phyloP scores from a whole-genome alignment of 2,113 vertebrate genomes.

The Antidorcas marsupialis region DNA sequence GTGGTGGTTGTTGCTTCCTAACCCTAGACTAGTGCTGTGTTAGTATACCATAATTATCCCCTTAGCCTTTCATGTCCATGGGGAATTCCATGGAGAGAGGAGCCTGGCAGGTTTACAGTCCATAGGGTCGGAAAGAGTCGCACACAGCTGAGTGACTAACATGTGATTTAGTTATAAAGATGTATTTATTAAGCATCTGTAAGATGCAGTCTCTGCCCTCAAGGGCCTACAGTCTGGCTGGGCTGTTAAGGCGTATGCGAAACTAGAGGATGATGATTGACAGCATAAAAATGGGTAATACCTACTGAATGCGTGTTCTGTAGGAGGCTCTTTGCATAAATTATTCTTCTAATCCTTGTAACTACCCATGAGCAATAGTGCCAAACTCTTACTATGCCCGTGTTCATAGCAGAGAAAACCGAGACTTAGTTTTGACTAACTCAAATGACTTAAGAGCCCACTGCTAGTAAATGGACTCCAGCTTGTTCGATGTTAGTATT shows the following conservation, averaged over 20 bases:
- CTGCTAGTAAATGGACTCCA: background rate
- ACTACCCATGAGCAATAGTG: background rate
- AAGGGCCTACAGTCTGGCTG: background rate
- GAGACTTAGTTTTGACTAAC: background rate
- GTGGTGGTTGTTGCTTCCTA: background rate
- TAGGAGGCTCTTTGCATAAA: background rate
- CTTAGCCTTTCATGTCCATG: background rate
- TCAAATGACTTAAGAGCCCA: background rate
- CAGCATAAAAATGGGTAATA: background rate
- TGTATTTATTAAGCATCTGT: background rate
- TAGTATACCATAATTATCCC: background rate
- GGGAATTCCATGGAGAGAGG: background rate
- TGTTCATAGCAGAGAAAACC: background rate
- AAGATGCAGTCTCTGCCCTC: background rate
- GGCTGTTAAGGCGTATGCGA: background rate
- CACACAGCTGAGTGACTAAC: background rate
- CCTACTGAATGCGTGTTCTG: background rate
- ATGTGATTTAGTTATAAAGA: background rate
- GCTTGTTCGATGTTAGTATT: background rate
- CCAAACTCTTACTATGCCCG: background rate
- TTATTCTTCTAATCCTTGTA: background rate
- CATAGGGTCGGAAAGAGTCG: background rate
- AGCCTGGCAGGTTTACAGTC: background rate
- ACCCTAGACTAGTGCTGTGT: background rate
- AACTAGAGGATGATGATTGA: background rate